Percentiles rank a stretch among this genome's conserved stretches.
phyloP scores from a whole-genome alignment of 2,113 vertebrate genomes.

The Crotophaga sulcirostris region DNA sequence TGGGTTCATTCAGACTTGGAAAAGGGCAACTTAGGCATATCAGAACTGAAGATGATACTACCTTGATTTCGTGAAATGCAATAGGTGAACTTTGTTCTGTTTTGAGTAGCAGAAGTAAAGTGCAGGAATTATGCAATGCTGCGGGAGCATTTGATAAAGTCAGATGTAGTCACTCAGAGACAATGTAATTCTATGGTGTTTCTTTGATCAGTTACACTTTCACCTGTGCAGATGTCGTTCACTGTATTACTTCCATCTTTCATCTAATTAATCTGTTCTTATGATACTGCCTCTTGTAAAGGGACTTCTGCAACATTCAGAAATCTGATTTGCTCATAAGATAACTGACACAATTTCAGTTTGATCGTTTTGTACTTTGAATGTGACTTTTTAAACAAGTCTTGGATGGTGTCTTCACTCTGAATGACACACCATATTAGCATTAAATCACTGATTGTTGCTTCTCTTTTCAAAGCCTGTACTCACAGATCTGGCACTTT shows the following conservation, averaged over 20 bases:
- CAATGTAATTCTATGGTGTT: neutral
- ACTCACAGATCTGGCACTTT: neutral
- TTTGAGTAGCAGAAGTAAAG: neutral
- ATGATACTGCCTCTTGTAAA: neutral
- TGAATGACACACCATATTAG: conserved; percentile 28
- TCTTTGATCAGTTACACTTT: conserved; percentile 3
- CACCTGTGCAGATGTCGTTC: neutral
- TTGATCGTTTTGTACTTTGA: conserved; percentile 47
- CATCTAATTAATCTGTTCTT: conserved; percentile 7
- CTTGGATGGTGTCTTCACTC: conserved; percentile 7
- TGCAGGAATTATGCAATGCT: neutral
- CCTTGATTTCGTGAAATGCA: neutral
- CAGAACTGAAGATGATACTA: neutral
- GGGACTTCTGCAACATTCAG: neutral
- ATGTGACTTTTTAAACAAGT: conserved; percentile 12
- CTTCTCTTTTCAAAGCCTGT: neutral
- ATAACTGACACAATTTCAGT: conserved; percentile 5
- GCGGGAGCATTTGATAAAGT: neutral
- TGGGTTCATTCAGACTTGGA: neutral
- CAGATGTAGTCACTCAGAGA: neutral
- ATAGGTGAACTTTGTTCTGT: neutral
- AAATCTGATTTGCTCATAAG: conserved; percentile 12
- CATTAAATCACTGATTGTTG: conserved; percentile 25
- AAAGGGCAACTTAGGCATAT: neutral
- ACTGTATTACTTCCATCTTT: conserved; percentile 2